Evolutionary conservation across 2,888 invertebrate genomes (phyloP).

Genomic region (Drosophila paramelanica): DNA sequence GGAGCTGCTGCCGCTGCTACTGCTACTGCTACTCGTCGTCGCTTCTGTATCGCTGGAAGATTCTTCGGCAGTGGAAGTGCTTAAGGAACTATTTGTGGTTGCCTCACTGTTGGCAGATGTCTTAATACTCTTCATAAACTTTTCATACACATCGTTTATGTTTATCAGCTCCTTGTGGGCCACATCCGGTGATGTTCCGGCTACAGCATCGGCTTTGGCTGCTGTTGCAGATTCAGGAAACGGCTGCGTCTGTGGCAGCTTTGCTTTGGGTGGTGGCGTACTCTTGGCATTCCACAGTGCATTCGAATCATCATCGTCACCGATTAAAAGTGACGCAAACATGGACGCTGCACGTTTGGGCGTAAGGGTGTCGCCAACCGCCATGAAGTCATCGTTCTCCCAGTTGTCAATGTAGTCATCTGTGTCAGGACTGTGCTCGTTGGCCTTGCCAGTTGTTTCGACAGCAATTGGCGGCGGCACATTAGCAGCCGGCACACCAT

Average conservation of each 20-base stretch:
- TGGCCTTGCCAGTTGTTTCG: neutral
- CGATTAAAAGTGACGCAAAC: slow-evolving; percentile 21
- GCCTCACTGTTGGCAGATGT: slow-evolving; percentile 11
- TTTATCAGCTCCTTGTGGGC: slow-evolving; percentile 60
- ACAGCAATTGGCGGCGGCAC: slow-evolving; percentile 34
- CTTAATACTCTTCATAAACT: slow-evolving; percentile 83
- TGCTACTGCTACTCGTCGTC: slow-evolving; percentile 53
- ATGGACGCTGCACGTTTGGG: slow-evolving; percentile 51
- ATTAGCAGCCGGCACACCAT: slow-evolving; percentile 40
- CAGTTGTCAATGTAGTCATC: slow-evolving; percentile 85
- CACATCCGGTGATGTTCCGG: neutral
- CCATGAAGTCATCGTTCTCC: slow-evolving; percentile 83
- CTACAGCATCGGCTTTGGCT: no score
- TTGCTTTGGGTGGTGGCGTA: slow-evolving; percentile 66
- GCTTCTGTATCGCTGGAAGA: slow-evolving; percentile 60
- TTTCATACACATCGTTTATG: slow-evolving; percentile 83
- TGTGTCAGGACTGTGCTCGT: slow-evolving; percentile 83
- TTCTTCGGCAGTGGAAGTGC: slow-evolving; percentile 64
- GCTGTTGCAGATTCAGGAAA: slow-evolving; percentile 7
- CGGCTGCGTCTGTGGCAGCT: slow-evolving; percentile 6
- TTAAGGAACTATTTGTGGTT: slow-evolving; percentile 55
- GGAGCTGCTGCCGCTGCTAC: slow-evolving; percentile 41
- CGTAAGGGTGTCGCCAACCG: slow-evolving; percentile 72
- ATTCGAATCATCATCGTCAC: slow-evolving; percentile 70
- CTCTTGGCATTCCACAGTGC: slow-evolving; percentile 68